Conservation (phyloP, 1,140 invertebrate genomes). For the Magallana angulata region DNA sequence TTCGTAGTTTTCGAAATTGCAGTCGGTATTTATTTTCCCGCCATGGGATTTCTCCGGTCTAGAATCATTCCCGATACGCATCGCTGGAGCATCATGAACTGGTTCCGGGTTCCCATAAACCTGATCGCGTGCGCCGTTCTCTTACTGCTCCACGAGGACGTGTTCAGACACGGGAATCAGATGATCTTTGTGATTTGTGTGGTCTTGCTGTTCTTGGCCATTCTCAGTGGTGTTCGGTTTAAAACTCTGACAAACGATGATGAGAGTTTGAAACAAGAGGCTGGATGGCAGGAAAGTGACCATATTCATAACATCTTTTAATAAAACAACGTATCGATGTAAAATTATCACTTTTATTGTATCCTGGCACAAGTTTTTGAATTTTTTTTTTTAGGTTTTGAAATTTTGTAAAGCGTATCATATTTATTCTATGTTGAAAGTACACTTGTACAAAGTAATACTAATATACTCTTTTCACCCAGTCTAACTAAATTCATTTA, state of each 20-base stretch:
- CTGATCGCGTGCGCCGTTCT: conserved; percentile 78
- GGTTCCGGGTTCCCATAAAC: conserved; percentile 79
- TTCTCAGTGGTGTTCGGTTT: conserved; percentile 70
- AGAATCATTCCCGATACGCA: conserved; percentile 83
- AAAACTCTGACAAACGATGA: conserved; percentile 68
- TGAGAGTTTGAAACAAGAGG: conserved; percentile 69
- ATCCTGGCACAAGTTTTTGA: too few species aligned
- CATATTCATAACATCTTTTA: conserved; percentile 76
- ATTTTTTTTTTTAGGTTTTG: too few species aligned
- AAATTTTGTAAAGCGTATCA: too few species aligned
- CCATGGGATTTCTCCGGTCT: conserved; percentile 84
- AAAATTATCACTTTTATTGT: too few species aligned
- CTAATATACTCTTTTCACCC: too few species aligned
- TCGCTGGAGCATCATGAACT: conserved; percentile 77
- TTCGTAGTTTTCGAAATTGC: conserved; percentile 85
- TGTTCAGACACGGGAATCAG: conserved; percentile 78
- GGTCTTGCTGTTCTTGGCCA: conserved; percentile 72
- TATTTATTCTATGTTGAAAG: too few species aligned
- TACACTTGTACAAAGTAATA: too few species aligned
- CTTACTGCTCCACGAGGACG: conserved; percentile 81
- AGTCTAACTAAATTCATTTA: too few species aligned
- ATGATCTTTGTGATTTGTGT: conserved; percentile 80
- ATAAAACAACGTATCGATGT: background rate
- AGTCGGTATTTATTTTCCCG: conserved; percentile 79
- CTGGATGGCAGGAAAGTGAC: conserved; percentile 69